Base-by-base conservation (phyloP, 2,113 vertebrate species). In the Solea senegalensis region DNA sequence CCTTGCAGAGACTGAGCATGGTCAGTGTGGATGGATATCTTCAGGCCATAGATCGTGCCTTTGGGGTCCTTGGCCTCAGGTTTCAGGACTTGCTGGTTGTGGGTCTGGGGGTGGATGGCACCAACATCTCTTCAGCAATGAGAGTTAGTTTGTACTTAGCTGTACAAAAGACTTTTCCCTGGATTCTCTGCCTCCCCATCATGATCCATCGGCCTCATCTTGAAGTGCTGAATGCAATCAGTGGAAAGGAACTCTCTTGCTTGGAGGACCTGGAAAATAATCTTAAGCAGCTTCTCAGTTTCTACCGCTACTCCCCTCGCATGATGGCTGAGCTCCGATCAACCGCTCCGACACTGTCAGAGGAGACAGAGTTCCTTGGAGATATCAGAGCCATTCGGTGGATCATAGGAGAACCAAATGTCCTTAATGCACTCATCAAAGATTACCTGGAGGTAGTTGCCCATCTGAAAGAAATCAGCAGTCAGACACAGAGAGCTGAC, bases 241-340 rank as follows among this genome's bases (percentile, higher is more conserved):
- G 96, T 0, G 96, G 96, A 7, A 98, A 99, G 87, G 97, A 99
- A 57, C 94, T 99, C 2, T 94, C 96, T 0, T 99, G 97, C 86
- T 89, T 99, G 72, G 97, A 99, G 84, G 97, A 99, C 71, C 88
- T 99, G 72, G 97, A 99, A 81, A 97, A 95, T 91, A 99, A 98
- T 79, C 86, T 99, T 46, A 99, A 99, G 80, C 97, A 98, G 77
- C 90, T 99, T 26, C 94, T 99, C 43, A 96, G 97, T 72, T 98
- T 99, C 86, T 99, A 98, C 79, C 95, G 97, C 54, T 99, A 99
- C 67, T 98, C 96, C 0, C 97, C 97, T 0, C 94, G 95, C 41
- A 95, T 98, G 90, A 94, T 99, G 96, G 92, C 95, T 0, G 97
- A 97, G 86, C 88, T 99, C 54, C 94, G 96, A 13, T 90, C 93